Evolutionary conservation across 1,140 invertebrate genomes (phyloP).

Genomic region (Thaumetopoea pityocampa): DNA sequence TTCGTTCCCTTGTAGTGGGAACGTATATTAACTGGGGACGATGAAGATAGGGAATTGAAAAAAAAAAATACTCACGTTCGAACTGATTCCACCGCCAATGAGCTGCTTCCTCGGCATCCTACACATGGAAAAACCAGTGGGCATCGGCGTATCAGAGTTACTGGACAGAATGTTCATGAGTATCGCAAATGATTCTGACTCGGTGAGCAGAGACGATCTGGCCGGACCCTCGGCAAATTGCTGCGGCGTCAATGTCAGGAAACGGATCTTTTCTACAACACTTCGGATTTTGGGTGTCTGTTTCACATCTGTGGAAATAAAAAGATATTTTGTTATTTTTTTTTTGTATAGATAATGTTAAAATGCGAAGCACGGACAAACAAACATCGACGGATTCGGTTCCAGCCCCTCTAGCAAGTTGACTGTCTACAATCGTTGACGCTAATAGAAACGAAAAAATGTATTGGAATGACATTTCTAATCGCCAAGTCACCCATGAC

Average conservation of each 20-base stretch:
- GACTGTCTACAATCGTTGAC: too few species aligned
- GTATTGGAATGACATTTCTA: too few species aligned
- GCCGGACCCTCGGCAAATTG: constrained; percentile 89
- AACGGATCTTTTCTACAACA: constrained; percentile 77
- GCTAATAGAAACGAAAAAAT: too few species aligned
- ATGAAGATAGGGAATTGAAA: too few species aligned
- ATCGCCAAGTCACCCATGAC: too few species aligned
- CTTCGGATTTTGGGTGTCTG: constrained; percentile 65
- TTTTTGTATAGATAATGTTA: too few species aligned
- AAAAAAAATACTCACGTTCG: constrained; percentile 38
- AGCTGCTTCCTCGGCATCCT: constrained; percentile 57
- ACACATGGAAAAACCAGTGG: constrained; percentile 81
- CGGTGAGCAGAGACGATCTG: constrained; percentile 81
- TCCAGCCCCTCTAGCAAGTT: too few species aligned
- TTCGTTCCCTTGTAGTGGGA: too few species aligned
- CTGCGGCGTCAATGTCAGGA: constrained; percentile 85
- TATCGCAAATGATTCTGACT: constrained; percentile 87
- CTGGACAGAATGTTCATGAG: constrained; percentile 87
- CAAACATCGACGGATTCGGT: too few species aligned
- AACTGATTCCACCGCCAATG: constrained; percentile 42
- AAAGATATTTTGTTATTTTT: too few species aligned
- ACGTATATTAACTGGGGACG: too few species aligned
- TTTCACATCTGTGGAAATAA: constrained; percentile 25
- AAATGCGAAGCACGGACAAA: too few species aligned
- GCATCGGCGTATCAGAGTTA: constrained; percentile 79